Evolutionary conservation across 2,113 vertebrate genomes (phyloP).

Genomic region (Phylloscopus whistleri): DNA sequence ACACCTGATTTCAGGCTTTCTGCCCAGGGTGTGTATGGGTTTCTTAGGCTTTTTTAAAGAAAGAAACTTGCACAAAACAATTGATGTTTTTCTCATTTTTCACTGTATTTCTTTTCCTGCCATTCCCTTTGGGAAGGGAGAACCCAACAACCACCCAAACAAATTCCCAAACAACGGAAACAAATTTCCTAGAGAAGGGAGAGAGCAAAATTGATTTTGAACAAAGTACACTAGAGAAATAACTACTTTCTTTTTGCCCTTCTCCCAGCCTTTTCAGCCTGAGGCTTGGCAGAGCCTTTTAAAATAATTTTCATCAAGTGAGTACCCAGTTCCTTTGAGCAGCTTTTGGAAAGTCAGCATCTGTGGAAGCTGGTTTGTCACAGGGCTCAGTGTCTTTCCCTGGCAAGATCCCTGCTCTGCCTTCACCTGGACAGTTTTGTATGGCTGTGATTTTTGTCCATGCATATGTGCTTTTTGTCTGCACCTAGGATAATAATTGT

Average conservation of each 20-base stretch:
- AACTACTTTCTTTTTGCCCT: background rate
- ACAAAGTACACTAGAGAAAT: background rate
- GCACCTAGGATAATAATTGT: background rate
- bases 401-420: background rate
- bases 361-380: background rate
- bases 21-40: background rate
- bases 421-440: background rate
- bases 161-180: constrained; percentile 43
- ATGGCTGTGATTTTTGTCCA: background rate
- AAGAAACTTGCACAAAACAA: background rate
- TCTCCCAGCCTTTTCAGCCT: background rate
- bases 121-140: constrained; percentile 24
- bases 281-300: background rate
- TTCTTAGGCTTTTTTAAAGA: background rate
- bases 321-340: background rate
- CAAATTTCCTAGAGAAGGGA: background rate
- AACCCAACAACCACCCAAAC: constrained; percentile 57
- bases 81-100: constrained; percentile 30
- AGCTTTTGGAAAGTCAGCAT: background rate
- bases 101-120: constrained; percentile 1
- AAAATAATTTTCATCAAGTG: background rate
- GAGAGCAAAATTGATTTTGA: background rate
- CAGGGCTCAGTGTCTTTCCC: background rate
- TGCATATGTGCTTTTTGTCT: background rate
- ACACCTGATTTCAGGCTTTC: constrained; percentile 5